Percentiles rank a stretch among this genome's conserved stretches.
Evolutionary conservation across 2,888 invertebrate species (phyloP).

Genomic region (Drosophila kokeensis): DNA sequence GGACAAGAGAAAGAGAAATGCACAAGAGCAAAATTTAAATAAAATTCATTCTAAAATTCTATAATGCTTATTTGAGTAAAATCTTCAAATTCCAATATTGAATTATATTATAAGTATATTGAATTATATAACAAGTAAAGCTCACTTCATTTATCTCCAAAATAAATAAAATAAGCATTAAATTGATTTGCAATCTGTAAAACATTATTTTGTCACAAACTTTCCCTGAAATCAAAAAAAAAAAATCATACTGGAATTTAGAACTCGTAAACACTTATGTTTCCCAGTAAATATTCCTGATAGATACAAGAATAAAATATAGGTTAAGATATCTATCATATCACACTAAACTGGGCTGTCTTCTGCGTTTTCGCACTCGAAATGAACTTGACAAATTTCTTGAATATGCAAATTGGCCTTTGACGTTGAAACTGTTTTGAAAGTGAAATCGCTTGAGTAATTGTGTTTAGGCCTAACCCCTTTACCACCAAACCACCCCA

Average conservation of each 20-base stretch:
- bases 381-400: slow-evolving; percentile 23
- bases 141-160: too few species aligned
- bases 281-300: not conserved
- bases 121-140: too few species aligned
- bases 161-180: too few species aligned
- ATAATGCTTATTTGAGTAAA: not conserved
- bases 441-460: slow-evolving; percentile 43
- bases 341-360: not conserved
- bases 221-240: not conserved
- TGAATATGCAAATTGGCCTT: slow-evolving; percentile 23
- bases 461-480: slow-evolving; percentile 36
- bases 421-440: not conserved
- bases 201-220: too few species aligned
- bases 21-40: not conserved
- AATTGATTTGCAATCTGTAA: too few species aligned
- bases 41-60: not conserved
- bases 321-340: not conserved
- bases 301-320: not conserved
- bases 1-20: not conserved
- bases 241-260: not conserved
- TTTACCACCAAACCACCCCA: too few species aligned
- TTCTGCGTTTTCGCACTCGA: not conserved
- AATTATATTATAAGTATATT: too few species aligned
- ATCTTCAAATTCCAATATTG: not conserved
- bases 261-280: not conserved